phyloP scores from a whole-genome alignment of 2,797 vertebrate species.

The Amniataba percoides region DNA sequence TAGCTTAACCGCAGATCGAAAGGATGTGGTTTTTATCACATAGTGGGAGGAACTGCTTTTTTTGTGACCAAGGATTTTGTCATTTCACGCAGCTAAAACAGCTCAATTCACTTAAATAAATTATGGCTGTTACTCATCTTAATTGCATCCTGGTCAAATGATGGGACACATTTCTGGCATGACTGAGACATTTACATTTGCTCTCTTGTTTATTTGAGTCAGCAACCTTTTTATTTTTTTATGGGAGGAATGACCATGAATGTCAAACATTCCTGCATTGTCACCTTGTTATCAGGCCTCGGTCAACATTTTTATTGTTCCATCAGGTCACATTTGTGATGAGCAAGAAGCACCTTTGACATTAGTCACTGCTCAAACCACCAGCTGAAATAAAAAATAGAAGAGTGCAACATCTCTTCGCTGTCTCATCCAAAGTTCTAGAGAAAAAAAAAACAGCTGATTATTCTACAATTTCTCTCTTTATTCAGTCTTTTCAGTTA shows the following conservation, averaged over 20 bases:
- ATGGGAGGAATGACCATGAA: slow-evolving; percentile 26
- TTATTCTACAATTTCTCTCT: slow-evolving; percentile 37
- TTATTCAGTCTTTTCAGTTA: slow-evolving; percentile 38
- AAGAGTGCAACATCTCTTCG: neutral
- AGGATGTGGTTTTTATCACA: slow-evolving; percentile 50
- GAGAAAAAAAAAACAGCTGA: slow-evolving; percentile 34
- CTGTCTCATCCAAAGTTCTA: neutral
- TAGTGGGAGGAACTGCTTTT: slow-evolving; percentile 24
- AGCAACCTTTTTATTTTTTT: slow-evolving; percentile 23
- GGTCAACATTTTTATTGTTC: slow-evolving; percentile 2
- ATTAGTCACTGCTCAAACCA: neutral
- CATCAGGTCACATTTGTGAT: slow-evolving; percentile 13
- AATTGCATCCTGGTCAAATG: slow-evolving; percentile 1
- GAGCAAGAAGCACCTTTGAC: neutral
- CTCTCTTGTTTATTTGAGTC: slow-evolving; percentile 27
- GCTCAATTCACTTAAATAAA: slow-evolving; percentile 14
- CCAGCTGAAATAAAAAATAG: neutral
- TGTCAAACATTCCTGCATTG: slow-evolving; percentile 41
- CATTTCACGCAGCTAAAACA: slow-evolving; percentile 15
- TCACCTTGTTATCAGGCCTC: neutral
- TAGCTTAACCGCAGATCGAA: slow-evolving; percentile 46
- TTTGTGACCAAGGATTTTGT: neutral
- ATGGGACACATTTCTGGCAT: slow-evolving; percentile 21
- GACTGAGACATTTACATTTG: slow-evolving; percentile 16
- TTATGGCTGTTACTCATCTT: neutral